These are phyloP conservation scores for Conger conger DNA, from an alignment of 2,113 vertebrate genomes.

Conservation along the genomic window DNA sequence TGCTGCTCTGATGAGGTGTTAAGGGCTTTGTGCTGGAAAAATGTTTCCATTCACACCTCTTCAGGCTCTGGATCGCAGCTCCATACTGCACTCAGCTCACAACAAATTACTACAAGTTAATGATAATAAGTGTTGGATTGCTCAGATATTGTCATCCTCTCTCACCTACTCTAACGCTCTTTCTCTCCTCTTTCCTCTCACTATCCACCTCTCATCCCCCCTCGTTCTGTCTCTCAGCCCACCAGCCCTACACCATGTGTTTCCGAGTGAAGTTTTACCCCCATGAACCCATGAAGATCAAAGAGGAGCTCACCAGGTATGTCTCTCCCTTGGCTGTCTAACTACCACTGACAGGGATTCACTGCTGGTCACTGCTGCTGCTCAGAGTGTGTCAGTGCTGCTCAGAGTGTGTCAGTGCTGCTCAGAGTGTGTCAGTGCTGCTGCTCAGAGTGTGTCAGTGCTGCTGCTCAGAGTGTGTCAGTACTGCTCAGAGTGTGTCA, in stretches of 20 bases:
- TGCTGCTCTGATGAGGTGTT: neutral
- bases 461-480: too few relatives aligned
- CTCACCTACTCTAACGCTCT: conserved; percentile 23
- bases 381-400: too few relatives aligned
- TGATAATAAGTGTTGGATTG: conserved; percentile 45
- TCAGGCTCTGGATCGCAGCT: neutral
- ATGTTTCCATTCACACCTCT: neutral
- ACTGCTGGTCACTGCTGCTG: too few relatives aligned
- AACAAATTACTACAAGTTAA: conserved; percentile 41
- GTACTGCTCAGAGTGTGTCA: too few relatives aligned
- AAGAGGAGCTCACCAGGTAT: conserved; percentile 98
- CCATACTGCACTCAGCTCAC: neutral
- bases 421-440: too few relatives aligned
- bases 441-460: too few relatives aligned
- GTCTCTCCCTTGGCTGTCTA: conserved; percentile 26
- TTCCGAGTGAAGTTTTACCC: conserved; percentile 99
- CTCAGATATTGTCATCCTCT: conserved; percentile 38
- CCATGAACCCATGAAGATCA: conserved; percentile 96
- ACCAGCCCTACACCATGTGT: conserved; percentile 97
- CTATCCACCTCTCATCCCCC: too few relatives aligned
- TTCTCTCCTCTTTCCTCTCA: conserved; percentile 21
- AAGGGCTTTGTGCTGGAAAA: neutral
- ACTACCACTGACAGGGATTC: too few relatives aligned
- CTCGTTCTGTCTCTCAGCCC: conserved; percentile 79
- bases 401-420: too few relatives aligned